Percentiles rank a stretch among this genome's conserved stretches.
These are phyloP conservation scores for Pterocles burchelli DNA, from an alignment of 2,113 vertebrate species.

Conservation along the genomic window DNA sequence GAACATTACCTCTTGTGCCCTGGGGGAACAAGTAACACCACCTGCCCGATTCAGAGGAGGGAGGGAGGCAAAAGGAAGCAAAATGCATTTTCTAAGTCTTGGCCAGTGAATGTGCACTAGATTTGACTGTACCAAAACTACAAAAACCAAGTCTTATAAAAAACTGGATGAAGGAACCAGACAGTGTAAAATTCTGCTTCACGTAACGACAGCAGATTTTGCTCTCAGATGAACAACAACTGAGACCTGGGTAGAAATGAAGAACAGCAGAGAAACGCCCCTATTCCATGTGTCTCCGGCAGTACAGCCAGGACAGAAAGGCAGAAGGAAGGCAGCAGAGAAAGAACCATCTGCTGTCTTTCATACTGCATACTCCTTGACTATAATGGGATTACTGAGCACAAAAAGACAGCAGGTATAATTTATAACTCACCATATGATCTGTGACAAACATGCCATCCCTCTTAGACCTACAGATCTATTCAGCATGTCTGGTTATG, in stretches of 20 bases:
- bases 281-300: rapidly evolving
- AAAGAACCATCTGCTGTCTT: neutral
- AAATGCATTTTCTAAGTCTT: neutral
- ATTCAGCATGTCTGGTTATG: neutral
- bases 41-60: rapidly evolving
- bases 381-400: neutral
- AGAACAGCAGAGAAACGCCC: neutral
- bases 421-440: neutral
- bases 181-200: neutral
- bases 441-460: neutral
- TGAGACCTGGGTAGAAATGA: neutral
- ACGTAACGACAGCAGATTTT: neutral
- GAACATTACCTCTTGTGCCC: neutral
- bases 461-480: neutral
- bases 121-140: neutral
- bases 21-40: neutral
- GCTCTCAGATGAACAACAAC: neutral
- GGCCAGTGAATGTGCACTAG: neutral
- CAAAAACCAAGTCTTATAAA: neutral
- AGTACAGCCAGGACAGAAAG: neutral
- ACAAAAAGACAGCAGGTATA: neutral
- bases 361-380: neutral
- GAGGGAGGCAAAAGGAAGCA: neutral
- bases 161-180: neutral
- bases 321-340: neutral